Conservation (phyloP, 2,113 vertebrate species). For the Ranitomeya variabilis region DNA sequence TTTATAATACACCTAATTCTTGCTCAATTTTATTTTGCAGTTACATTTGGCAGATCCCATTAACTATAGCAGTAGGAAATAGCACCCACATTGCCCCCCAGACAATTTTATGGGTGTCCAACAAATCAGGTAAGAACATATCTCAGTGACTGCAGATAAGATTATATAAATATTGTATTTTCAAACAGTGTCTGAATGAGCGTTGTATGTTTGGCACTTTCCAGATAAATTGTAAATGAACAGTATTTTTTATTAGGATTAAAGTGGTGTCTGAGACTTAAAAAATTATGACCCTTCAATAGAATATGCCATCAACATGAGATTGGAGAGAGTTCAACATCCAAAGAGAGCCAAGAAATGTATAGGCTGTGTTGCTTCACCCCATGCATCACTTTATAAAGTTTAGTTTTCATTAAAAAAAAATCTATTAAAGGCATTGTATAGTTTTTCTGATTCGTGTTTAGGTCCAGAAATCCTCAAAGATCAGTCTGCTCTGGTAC, state of each 20-base stretch:
- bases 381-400: no score
- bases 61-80: conserved; percentile 93
- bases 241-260: neutral
- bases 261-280: neutral
- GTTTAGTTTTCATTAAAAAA: no score
- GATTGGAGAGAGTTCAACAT: no score
- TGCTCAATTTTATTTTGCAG: conserved; percentile 79
- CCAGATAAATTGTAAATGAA: neutral
- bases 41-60: conserved; percentile 93
- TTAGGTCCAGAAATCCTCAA: no score
- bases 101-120: conserved; percentile 95
- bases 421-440: no score
- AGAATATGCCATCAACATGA: no score
- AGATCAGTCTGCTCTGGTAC: no score
- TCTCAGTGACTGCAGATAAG: conserved; percentile 67
- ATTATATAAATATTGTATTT: neutral
- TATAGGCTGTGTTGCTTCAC: no score
- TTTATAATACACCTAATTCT: conserved; percentile 68
- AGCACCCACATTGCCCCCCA: conserved; percentile 81
- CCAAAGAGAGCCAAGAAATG: no score
- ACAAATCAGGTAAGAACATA: conserved; percentile 90
- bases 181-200: neutral
- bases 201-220: neutral
- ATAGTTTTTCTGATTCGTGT: no score
- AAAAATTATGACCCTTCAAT: no score